These are phyloP conservation scores for Remorina albescens DNA, from an alignment of 2,797 vertebrate genomes.

Conservation along the genomic window DNA sequence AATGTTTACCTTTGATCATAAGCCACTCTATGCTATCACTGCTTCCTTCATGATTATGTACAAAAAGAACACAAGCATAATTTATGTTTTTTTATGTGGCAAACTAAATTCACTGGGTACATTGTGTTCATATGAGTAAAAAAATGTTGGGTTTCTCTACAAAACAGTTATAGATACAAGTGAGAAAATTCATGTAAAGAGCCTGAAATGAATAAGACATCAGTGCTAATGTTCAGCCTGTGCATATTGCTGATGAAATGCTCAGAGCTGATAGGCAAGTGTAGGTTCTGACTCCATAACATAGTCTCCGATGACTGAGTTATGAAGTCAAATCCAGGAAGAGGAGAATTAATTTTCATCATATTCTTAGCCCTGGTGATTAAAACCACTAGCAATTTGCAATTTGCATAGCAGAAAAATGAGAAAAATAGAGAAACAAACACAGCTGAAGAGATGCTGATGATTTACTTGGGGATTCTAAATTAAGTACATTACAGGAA, in stretches of 20 bases:
- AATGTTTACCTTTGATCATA: constrained; percentile 42
- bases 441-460: constrained; percentile 74
- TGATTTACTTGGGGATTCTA: constrained; percentile 79
- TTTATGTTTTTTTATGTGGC: constrained; percentile 21
- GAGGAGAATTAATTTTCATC: constrained; percentile 70
- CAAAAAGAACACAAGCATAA: constrained; percentile 27
- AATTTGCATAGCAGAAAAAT: constrained; percentile 54
- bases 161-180: constrained; percentile 15
- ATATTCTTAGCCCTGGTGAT: constrained; percentile 69
- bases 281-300: constrained; percentile 54
- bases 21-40: constrained; percentile 31
- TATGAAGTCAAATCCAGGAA: constrained; percentile 64
- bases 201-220: constrained; percentile 43
- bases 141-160: constrained; percentile 10
- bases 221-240: constrained; percentile 51
- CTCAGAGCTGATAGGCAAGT: constrained; percentile 36
- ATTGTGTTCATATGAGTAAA: constrained; percentile 7
- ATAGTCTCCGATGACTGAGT: constrained; percentile 55
- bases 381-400: constrained; percentile 71
- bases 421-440: constrained; percentile 67
- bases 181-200: constrained; percentile 31
- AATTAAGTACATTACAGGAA: constrained; percentile 85
- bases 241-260: constrained; percentile 50
- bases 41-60: constrained; percentile 24
- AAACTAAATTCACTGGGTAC: constrained; percentile 19